Base-by-base conservation (phyloP, 2,113 vertebrate genomes). In the Rattus rattus region DNA sequence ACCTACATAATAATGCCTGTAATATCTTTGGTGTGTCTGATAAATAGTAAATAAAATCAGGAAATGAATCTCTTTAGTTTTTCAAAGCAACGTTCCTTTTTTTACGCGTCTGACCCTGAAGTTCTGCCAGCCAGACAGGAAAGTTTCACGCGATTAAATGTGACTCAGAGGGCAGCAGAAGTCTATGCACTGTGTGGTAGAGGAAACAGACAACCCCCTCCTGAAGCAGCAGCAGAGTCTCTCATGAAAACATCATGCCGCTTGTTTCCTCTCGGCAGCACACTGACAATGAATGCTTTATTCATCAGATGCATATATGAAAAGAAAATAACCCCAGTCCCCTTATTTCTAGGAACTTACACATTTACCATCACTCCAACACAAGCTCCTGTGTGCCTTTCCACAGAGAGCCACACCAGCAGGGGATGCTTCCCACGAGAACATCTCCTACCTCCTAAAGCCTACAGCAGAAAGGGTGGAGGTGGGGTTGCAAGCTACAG, bases 21-120 rank as follows among this genome's bases (percentile, higher is more conserved):
- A 52, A 91, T 91, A 94, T 80, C 73, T 70, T 75, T 75, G 69
- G 30, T n/a, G 61, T 72, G 33, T 39, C 86, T 87, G 75, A 63
- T 76, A 73, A 69, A 49, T 28, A 76, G 83, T 52, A 73, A 26
- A 49, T 61, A 65, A 47, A 73, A 90, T 75, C 91, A 56, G 83
- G 81, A 63, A 76, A 22, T 72, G 63, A 52, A 2, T 91, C 77
- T 83, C 24, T 67, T 70, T 83, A 8, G 54, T 59, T 67, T 69
- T 83, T 76, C 73, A 70, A 97, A 76, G 10, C 94, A 95, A 80
- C 28, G n/a, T 77, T 88, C 73, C 89, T 77, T 92, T 93, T 76
- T 94, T 96, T 96, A 47, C 47, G 30, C n/a, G 28, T 22, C 59
- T 94, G 69, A 77, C 33, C 43, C 56, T 84, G 47, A 87, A 70